A percentile compares a stretch with the other conserved stretches of the same genome.
Conservation (phyloP, 2,797 vertebrate genomes). For the Philypnodon macrostomus region DNA sequence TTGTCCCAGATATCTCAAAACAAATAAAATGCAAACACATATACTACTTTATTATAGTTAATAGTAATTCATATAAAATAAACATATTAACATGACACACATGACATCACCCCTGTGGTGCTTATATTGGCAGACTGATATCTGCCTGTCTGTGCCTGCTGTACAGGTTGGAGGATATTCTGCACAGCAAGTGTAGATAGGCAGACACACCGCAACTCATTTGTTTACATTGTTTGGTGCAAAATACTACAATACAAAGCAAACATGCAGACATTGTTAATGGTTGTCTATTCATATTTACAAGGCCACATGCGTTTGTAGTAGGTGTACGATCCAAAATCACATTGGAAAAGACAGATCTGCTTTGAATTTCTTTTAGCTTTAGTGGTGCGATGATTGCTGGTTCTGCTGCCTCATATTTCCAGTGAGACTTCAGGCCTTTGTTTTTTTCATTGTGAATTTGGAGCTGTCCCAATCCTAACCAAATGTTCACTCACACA, state of each 20-base stretch:
- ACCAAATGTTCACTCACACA: constrained; percentile 57
- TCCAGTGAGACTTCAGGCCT: constrained; percentile 64
- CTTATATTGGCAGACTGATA: constrained; percentile 85
- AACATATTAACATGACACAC: no score
- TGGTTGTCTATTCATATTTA: neutral
- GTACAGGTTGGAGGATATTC: constrained; percentile 97
- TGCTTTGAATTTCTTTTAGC: constrained; percentile 40
- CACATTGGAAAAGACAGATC: constrained; percentile 7
- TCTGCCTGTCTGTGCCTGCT: constrained; percentile 99
- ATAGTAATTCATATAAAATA: neutral
- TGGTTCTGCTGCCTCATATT: constrained; percentile 42
- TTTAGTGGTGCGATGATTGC: constrained; percentile 27
- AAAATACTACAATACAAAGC: neutral
- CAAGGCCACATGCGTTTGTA: neutral
- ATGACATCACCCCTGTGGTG: neutral
- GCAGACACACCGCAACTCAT: constrained; percentile 96
- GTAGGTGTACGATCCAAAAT: constrained; percentile 15
- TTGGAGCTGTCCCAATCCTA: constrained; percentile 55
- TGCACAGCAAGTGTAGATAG: constrained; percentile 99
- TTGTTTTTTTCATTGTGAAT: constrained; percentile 57
- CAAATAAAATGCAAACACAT: neutral
- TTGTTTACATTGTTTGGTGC: neutral
- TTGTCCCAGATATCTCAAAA: neutral
- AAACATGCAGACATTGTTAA: no score
- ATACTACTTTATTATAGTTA: constrained; percentile 14